Evolutionary conservation across 2,888 invertebrate species (phyloP), one percentile per base, ranked within the genome.

Genomic region (Habroteleia sp.): DNA sequence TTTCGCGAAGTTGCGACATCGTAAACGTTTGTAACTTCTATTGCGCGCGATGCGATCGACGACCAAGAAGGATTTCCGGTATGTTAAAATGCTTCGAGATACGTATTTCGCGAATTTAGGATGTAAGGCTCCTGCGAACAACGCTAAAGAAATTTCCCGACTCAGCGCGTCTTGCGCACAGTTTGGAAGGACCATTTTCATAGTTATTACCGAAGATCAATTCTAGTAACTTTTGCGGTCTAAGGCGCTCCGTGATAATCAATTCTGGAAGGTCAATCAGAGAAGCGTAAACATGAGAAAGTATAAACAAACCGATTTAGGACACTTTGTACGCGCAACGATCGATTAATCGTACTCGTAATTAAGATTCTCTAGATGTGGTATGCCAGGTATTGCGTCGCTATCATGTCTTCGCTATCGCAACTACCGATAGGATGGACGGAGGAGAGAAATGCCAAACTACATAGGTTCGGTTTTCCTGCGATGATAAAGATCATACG

Each of bases 261-360:
- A 20, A 42, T 42, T 56, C 11, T 42, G 39, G 8, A 33, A 42
- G 33, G 16, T 44, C 17, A 16, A 44, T 44, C 44, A 35, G 25
- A 33, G 3, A 44, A 16, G 10, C 16, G 35, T 33, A 42, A 58
- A 58, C 42, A 42, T 27, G 56, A 58, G 58, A 58, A 58, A 58
- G 58, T 58, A 58, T 16, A 37, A 8, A 46, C 39, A 10, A 54
- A 37, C 39, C 17, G 39, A 54, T 27, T 37, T 39, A 54, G 17
- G 27, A 10, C 16, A 27, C 35, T 52, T 35, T 37, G 16, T 25
- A 54, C 25, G 13, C 16, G 17, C 41, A 10, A 37, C 20, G 27
- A 20, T 48, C 42, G 60, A 58, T 29, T 23, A 23, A 37, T 42
- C 16, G 13, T 39, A 37, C 10, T 44, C 6, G 20, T 13, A 42